Conservation (phyloP, 2,888 invertebrate genomes). For the Diarsia dahlii region DNA sequence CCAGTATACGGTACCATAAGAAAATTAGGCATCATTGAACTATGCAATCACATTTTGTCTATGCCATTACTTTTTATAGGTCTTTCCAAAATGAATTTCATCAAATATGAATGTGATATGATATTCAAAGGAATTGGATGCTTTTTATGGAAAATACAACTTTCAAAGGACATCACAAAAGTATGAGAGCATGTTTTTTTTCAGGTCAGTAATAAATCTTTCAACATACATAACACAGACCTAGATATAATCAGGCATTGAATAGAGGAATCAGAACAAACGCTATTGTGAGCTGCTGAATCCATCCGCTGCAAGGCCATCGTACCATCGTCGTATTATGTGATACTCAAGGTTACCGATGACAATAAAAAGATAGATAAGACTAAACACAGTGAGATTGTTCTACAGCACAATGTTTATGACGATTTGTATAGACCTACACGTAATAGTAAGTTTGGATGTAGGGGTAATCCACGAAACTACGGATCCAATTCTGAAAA, state of each 20-base stretch:
- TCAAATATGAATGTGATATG: not conserved
- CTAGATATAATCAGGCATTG: conserved; percentile 1
- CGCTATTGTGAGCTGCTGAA: conserved; percentile 15
- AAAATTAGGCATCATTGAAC: not conserved
- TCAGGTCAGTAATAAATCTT: not conserved
- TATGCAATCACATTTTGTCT: not conserved
- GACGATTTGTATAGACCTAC: not conserved
- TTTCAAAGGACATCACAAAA: not conserved
- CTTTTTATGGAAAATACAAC: not conserved
- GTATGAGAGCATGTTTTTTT: not conserved
- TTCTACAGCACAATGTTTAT: conserved; percentile 15
- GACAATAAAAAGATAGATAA: conserved; percentile 18
- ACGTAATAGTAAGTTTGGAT: not conserved
- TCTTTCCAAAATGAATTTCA: not conserved
- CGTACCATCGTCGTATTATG: not conserved
- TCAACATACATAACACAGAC: not conserved
- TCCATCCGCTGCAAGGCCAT: conserved; percentile 10
- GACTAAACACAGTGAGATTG: not conserved
- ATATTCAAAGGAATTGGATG: not conserved
- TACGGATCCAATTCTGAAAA: not conserved
- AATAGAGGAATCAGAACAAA: conserved; percentile 18
- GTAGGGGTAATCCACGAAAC: not conserved
- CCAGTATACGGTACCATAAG: too few species aligned
- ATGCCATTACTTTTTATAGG: not conserved
- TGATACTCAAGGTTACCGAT: conserved; percentile 1